phyloP scores from a whole-genome alignment of 1,140 invertebrate species.

The Drosophila ercepeae region DNA sequence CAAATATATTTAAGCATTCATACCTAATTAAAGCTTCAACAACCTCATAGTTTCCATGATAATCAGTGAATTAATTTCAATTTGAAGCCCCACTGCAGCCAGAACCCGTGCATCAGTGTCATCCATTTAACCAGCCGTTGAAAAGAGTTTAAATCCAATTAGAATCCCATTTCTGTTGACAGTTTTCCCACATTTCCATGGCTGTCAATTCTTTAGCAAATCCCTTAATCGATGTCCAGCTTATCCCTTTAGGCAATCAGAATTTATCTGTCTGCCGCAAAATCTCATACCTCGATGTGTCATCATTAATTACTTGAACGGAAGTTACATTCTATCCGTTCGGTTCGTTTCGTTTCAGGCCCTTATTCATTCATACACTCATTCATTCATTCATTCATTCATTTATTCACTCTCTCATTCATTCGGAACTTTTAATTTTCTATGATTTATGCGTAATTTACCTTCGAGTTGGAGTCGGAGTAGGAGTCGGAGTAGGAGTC shows the following conservation, averaged over 20 bases:
- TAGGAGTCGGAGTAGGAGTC: too few relatives aligned
- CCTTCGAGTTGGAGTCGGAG: too few relatives aligned
- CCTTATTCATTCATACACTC: constrained; percentile 15
- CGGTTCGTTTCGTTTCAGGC: constrained; percentile 7
- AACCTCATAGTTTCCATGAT: not conserved
- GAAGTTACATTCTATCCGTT: constrained; percentile 54
- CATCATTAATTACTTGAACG: constrained; percentile 56
- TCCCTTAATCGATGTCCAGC: constrained; percentile 47
- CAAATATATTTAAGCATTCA: not conserved
- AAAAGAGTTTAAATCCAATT: constrained; percentile 46
- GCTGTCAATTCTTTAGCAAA: constrained; percentile 30
- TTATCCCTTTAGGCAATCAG: constrained; percentile 48
- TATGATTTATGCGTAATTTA: constrained; percentile 74
- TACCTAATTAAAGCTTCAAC: not conserved
- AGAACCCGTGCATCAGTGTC: not conserved
- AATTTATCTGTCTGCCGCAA: constrained; percentile 35
- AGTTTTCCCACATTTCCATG: constrained; percentile 36
- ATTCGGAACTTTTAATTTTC: constrained; percentile 66
- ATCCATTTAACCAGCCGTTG: not conserved
- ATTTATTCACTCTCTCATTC: constrained; percentile 18
- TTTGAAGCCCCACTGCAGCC: not conserved
- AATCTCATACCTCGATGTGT: constrained; percentile 41
- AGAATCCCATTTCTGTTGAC: constrained; percentile 42
- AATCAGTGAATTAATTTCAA: not conserved
- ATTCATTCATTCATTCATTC: constrained; percentile 32